Percentiles rank a stretch among this genome's conserved stretches.
Evolutionary conservation across 2,797 vertebrate genomes (phyloP).

Genomic region (Sparus aurata): DNA sequence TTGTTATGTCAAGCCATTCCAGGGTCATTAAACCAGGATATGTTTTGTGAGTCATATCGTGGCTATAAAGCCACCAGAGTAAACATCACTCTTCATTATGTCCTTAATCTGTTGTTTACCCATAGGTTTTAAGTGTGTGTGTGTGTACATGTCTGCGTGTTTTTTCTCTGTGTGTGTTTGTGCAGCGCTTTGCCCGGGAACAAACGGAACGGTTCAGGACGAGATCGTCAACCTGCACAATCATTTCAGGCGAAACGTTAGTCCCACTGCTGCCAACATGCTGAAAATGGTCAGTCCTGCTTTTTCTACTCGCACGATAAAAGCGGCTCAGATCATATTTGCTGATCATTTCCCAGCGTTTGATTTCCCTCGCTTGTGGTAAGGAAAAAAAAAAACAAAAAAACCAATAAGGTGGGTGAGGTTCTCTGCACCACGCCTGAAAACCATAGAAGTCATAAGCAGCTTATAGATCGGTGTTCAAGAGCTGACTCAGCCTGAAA

Average conservation of each 20-base stretch:
- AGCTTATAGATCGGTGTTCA: not conserved
- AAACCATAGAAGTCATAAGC: not conserved
- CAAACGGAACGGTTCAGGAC: slow-evolving; percentile 54
- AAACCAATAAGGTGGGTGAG: not conserved
- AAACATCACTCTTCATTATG: slow-evolving; percentile 51
- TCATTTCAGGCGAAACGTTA: slow-evolving; percentile 70
- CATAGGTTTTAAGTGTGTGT: slow-evolving; percentile 16
- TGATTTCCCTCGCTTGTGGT: not conserved
- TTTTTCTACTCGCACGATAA: not conserved
- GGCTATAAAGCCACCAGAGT: slow-evolving; percentile 33
- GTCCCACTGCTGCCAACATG: slow-evolving; percentile 80
- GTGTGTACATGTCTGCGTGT: slow-evolving; percentile 10
- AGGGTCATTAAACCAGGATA: slow-evolving; percentile 63
- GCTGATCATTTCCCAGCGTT: not conserved
- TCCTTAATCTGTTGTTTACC: slow-evolving; percentile 56
- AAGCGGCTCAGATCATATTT: not conserved
- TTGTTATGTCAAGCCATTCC: slow-evolving; percentile 38
- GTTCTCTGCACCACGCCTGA: not conserved
- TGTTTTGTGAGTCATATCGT: slow-evolving; percentile 44
- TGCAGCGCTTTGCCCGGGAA: slow-evolving; percentile 70
- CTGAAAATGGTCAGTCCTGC: slow-evolving; percentile 79
- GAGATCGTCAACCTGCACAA: slow-evolving; percentile 81
- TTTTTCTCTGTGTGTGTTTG: slow-evolving; percentile 20
- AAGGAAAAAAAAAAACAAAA: no score
- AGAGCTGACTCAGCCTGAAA: not conserved